These are phyloP conservation scores for Phymanthus crucifer DNA, from an alignment of 92 coral and sea anemone genomes.

Conservation along the genomic window DNA sequence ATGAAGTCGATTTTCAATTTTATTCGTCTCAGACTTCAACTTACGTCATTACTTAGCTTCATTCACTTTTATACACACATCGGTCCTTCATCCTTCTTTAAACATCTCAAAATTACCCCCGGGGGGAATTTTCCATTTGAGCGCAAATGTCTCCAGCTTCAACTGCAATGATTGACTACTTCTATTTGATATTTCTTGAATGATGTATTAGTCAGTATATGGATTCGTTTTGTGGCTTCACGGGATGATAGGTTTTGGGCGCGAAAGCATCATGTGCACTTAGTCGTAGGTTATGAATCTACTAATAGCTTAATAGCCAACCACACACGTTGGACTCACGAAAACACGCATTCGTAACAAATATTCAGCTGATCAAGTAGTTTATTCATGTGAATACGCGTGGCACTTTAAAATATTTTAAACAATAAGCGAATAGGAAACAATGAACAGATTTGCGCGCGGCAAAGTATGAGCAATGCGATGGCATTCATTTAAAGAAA, in stretches of 20 bases:
- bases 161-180: neutral
- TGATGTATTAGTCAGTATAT: neutral
- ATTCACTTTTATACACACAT: neutral
- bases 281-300: neutral
- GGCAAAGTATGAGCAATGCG: too few relatives aligned
- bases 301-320: neutral
- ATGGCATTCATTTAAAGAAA: too few relatives aligned
- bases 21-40: neutral
- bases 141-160: neutral
- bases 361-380: too few relatives aligned
- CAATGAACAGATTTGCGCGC: too few relatives aligned
- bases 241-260: neutral
- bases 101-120: neutral
- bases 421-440: too few relatives aligned
- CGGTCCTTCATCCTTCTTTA: neutral
- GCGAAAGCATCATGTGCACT: constrained; percentile 5
- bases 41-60: neutral
- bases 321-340: neutral
- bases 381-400: too few relatives aligned
- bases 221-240: neutral
- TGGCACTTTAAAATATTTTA: too few relatives aligned
- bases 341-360: neutral
- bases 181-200: neutral
- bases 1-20: neutral
- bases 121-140: neutral